Base-by-base conservation (phyloP, 37 sponge, comb jelly and placozoan genomes). In the Ianthella basta region DNA sequence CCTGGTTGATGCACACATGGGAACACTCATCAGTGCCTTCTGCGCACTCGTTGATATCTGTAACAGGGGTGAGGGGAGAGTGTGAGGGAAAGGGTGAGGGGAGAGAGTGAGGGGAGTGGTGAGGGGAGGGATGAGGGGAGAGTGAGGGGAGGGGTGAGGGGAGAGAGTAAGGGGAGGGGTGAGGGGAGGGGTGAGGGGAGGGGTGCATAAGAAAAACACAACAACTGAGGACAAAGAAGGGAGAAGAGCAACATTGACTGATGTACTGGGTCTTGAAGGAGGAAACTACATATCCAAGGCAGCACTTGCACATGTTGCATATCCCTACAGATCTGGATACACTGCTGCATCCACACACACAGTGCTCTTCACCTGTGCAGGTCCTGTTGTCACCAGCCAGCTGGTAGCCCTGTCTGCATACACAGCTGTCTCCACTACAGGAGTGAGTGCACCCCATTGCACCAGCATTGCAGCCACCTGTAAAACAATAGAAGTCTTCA, bases 21-120 rank as follows among this genome's bases (percentile, higher is more conserved):
- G 82, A 81, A 59, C 88, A 88, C 0, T 12, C 55, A 72, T 41
- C 34, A 33, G 72, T 21, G 16, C 78, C 78, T 13, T 0, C 25
- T 24, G 37, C 38, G 40, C 84, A 85, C 74, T 85, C 85, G 55
- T 85, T 55, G 74, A 85, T 73, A 59, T 85, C 85, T 74, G 59
- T 20, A 40, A 54, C 19, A 65, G 13, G 13, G 30, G 32, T 32
- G 24, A 32, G 24, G 13, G n/a, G n/a, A n/a, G 50, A 44, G 50
- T 10, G 8, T 18, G 30, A 68, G 35, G 70, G 4, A 35, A 4
- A 0, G 70, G 30, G 30, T n/a, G n/a, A n/a, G 27, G 70, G 0
- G 35, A 4, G 30, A 25, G 30, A 35, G 35, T n/a, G 32, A 29
- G 15, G 29, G 56, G 55, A 29, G 50, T 23, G 15, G 0, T 30